phyloP scores from a whole-genome alignment of 2,888 invertebrate genomes.

The Cryptus viduatorius region DNA sequence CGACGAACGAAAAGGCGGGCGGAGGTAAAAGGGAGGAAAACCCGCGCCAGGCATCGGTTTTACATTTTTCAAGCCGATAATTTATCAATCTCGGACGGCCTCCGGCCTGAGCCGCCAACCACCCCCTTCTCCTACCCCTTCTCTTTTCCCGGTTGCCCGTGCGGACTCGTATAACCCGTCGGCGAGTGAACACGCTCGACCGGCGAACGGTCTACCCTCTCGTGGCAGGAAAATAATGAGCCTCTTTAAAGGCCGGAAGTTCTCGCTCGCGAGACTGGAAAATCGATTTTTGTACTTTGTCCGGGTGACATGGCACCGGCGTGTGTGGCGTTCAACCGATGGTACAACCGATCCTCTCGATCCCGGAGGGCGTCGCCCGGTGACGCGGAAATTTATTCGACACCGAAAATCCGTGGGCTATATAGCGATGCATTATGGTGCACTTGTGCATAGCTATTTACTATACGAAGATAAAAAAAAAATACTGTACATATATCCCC shows the following conservation, averaged over 20 bases:
- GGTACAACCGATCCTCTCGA: conserved; percentile 23
- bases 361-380: conserved; percentile 21
- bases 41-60: conserved; percentile 78
- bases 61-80: conserved; percentile 83
- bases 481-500: background rate
- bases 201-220: conserved; percentile 51
- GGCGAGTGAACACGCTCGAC: conserved; percentile 55
- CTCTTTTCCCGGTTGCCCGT: conserved; percentile 1
- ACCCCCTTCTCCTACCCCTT: conserved; percentile 54
- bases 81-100: conserved; percentile 81
- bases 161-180: background rate
- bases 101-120: conserved; percentile 63
- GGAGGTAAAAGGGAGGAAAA: conserved; percentile 20
- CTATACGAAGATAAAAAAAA: background rate
- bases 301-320: conserved; percentile 46
- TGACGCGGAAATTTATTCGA: conserved; percentile 70
- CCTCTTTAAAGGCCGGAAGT: conserved; percentile 80
- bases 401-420: conserved; percentile 44
- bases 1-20: conserved; percentile 55
- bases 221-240: conserved; percentile 81
- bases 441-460: conserved; percentile 35
- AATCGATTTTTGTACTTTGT: conserved; percentile 80
- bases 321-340: conserved; percentile 31
- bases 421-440: conserved; percentile 4
- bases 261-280: conserved; percentile 73